Evolutionary conservation across 2,888 invertebrate genomes (phyloP), one percentile per base, ranked within the genome.

Genomic region (Catonia carolina): DNA sequence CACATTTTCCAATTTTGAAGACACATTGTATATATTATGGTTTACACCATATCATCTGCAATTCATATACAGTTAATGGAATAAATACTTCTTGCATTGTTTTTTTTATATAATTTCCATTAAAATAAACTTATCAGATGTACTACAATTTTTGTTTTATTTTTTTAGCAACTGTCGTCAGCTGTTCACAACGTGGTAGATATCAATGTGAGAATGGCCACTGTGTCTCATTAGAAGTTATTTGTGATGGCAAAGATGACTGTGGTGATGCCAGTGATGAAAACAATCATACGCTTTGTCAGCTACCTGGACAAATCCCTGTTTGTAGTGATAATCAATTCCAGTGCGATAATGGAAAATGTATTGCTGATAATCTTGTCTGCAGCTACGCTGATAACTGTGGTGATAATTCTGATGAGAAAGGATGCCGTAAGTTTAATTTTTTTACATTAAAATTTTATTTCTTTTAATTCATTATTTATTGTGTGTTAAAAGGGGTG

Each of bases 261-360:
- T 97, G 96, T 72, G 90, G 91, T 35, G 95, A 96, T 72, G 93
- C 92, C 7, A 89, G 89, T 0, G 97, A 97, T 73, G 96, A 97
- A 74, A 94, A 94, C 73, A 93, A 94, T 73, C 88, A 93, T 82
- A 92, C 92, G 0, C 74, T 92, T 55, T 94, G 93, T 69, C 61
- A 62, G 48, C 48, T 59, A 14, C 54, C 52, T 33, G 83, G 86
- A 1, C 77, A 80, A n/a, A 82, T 84, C 60, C 79, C 82, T 51
- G 90, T 90, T 71, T 87, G 89, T 67, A 78, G 83, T 0, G 79
- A 81, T 64, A 77, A 82, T 5, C 91, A 95, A 74, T 94, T 86
- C 74, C 85, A 86, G 68, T 96, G 96, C 73, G 86, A 89, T 55
- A 93, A 92, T 72, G 83, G 85, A 59, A 85, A 83, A 66, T 97